Evolutionary conservation across 2,113 vertebrate species (phyloP).

Genomic region (Muntiacus reevesi): DNA sequence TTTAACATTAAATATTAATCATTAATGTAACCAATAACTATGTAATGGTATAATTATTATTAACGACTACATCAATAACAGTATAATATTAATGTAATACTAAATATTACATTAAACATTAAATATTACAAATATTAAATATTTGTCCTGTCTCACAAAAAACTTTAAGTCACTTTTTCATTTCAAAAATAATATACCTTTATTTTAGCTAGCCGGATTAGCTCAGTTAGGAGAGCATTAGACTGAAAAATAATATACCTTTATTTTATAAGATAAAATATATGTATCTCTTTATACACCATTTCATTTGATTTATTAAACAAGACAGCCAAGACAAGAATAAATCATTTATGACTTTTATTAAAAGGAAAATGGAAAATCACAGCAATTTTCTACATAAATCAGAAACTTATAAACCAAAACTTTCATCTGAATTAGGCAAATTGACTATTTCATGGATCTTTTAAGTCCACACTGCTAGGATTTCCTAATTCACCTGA

Average conservation of each 20-base stretch:
- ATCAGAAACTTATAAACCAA: neutral
- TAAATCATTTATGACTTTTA: neutral
- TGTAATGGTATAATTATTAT: no score
- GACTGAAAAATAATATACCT: neutral
- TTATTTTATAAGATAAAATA: neutral
- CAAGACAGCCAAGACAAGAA: neutral
- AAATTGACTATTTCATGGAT: neutral
- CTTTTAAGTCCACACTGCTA: neutral
- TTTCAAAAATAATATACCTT: conserved; percentile 14
- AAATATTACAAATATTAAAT: no score
- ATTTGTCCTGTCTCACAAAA: neutral
- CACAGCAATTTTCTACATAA: neutral
- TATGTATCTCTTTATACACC: neutral
- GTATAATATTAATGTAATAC: no score
- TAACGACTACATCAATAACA: no score
- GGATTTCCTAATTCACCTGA: neutral
- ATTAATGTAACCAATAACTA: no score
- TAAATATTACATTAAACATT: no score
- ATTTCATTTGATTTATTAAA: conserved; percentile 4
- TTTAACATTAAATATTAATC: no score
- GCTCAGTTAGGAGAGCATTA: no score
- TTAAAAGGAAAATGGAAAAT: neutral
- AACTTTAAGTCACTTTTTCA: neutral
- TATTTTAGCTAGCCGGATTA: neutral
- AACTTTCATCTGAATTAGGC: neutral